Evolutionary conservation across 2,888 invertebrate genomes (phyloP), one percentile per base, ranked within the genome.

Genomic region (Mimas tiliae): DNA sequence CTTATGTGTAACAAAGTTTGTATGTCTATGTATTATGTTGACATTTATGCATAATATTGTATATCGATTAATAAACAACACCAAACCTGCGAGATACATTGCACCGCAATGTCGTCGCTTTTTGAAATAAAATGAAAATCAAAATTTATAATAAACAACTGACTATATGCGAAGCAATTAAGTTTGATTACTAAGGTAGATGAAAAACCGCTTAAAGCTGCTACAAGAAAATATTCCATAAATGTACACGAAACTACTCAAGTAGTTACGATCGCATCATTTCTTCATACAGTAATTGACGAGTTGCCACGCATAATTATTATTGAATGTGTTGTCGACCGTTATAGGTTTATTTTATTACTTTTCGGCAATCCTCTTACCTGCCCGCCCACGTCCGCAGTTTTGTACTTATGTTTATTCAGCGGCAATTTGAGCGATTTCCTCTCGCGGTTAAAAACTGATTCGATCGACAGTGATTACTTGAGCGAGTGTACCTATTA

Each of bases 1-100:
- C 58, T 58, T 58, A 19, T 16, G 19, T 19, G 19, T 42, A 42
- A 11, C 14, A 58, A 58, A 38, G 34, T 55, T 34, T 55, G 55
- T 55, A 58, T 58, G 6, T 42, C 0, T 58, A 42, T 55, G n/a
- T 55, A 38, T 55, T 55, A 38, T 42, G 38, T 58, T 19, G 12
- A 19, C 12, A 38, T 12, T 8, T 45, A 45, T 11, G 34, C 4
- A n/a, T 33, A 33, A 50, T 50, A 19, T 19, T 16, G 16, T 19
- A 1, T 38, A 58, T 42, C 42, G 58, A 16, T 58, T 42, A 42
- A 58, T 58, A 42, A 58, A 58, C 58, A 58, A 58, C 42, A 58
- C 58, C 19, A 58, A 1, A 50, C n/a, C 11, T 45, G 11, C 1
- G 1, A 45, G 6, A 38, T 38, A 7, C 0, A 1, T 38, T 38